Conservation (phyloP, 2,797 vertebrate genomes). For the Lutjanus campechanus region DNA sequence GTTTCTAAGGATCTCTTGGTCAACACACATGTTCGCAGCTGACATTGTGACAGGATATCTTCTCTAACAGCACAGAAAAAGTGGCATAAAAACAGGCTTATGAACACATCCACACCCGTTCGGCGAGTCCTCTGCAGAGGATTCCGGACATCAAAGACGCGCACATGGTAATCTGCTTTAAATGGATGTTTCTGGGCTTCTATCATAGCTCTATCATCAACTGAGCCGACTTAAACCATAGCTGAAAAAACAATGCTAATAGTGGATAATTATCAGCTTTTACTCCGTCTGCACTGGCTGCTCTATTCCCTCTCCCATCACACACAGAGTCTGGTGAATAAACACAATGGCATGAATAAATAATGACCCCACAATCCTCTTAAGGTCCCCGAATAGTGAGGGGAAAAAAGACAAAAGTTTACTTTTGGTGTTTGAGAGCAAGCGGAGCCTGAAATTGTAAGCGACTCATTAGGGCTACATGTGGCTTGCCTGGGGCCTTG, state of each 20-base stretch:
- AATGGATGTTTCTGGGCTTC: conserved; percentile 70
- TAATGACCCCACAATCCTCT: conserved; percentile 84
- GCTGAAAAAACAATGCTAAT: conserved; percentile 81
- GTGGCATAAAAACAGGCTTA: conserved; percentile 58
- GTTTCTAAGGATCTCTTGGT: conserved; percentile 55
- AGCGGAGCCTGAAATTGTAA: conserved; percentile 85
- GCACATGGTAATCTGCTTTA: conserved; percentile 79
- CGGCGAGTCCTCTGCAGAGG: conserved; percentile 53
- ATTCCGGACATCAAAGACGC: conserved; percentile 74
- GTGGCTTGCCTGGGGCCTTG: conserved; percentile 78
- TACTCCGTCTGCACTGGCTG: conserved; percentile 68
- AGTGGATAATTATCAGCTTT: conserved; percentile 83
- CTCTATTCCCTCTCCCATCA: conserved; percentile 70
- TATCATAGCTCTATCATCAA: conserved; percentile 72
- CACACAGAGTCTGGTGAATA: conserved; percentile 80
- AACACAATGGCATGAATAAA: conserved; percentile 87
- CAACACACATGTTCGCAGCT: conserved; percentile 38
- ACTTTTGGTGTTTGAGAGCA: conserved; percentile 85
- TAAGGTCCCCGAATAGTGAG: conserved; percentile 80
- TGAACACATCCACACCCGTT: conserved; percentile 68
- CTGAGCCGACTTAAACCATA: conserved; percentile 73
- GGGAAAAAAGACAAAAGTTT: conserved; percentile 81
- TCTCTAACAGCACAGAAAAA: conserved; percentile 45
- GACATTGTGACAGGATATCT: conserved; percentile 52
- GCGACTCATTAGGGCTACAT: conserved; percentile 85